Conservation (phyloP, 2,113 vertebrate species). For the Anarhynchus alexandrinus region DNA sequence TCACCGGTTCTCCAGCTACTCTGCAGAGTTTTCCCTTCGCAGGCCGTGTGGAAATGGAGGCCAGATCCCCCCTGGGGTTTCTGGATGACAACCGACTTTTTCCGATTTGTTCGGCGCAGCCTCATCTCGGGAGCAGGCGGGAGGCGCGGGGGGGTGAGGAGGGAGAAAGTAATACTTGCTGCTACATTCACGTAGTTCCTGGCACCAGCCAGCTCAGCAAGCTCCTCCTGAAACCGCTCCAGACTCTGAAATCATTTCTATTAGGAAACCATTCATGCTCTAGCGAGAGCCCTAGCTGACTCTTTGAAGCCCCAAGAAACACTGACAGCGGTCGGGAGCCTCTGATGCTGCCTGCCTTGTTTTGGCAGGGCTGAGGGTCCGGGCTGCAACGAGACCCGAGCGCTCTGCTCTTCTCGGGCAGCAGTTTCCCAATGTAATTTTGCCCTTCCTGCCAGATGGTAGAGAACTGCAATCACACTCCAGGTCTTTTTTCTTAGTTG, state of each 20-base stretch:
- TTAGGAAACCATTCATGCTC: conserved; percentile 51
- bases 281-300: conserved; percentile 20
- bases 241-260: conserved; percentile 54
- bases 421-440: neutral
- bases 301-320: neutral
- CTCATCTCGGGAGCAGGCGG: neutral
- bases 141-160: neutral
- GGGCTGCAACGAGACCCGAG: neutral
- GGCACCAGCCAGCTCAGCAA: conserved; percentile 21
- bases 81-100: neutral
- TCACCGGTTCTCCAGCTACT: neutral
- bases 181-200: conserved; percentile 51
- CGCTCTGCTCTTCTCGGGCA: neutral
- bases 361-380: neutral
- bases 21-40: neutral
- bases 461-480: neutral
- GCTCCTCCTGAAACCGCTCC: conserved; percentile 56
- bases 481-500: neutral
- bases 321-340: neutral
- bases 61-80: neutral
- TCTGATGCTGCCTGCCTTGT: neutral
- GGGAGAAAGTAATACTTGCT: conserved; percentile 55
- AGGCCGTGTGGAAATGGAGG: neutral
- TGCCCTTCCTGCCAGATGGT: neutral
- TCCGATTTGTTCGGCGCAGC: neutral